Percentiles rank a stretch among this genome's conserved stretches.
Conservation (phyloP, 2,797 vertebrate genomes). For the Crocidura indochinensis region DNA sequence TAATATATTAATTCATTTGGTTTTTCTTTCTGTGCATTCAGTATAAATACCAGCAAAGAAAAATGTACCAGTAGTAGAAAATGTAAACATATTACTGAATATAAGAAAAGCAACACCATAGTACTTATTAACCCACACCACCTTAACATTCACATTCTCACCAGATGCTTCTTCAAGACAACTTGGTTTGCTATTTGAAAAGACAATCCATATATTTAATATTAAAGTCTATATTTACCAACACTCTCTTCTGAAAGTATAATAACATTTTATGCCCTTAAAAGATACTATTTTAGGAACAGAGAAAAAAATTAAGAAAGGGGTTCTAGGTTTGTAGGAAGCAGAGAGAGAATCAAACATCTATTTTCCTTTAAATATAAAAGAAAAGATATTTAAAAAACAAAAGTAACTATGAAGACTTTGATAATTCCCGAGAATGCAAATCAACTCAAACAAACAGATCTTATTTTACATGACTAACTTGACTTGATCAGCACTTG, state of each 20-base stretch:
- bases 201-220: background rate
- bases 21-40: background rate
- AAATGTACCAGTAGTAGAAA: background rate
- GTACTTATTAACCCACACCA: too few species aligned
- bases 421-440: background rate
- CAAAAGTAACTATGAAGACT: background rate
- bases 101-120: background rate
- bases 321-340: too few species aligned
- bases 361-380: conserved; percentile 24
- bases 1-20: background rate
- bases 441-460: background rate
- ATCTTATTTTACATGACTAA: background rate
- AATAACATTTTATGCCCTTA: background rate
- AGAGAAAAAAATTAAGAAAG: background rate
- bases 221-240: background rate
- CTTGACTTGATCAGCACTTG: background rate
- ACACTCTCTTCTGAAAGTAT: background rate
- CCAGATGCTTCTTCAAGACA: background rate
- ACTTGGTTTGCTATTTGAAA: background rate
- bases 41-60: background rate
- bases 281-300: background rate
- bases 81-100: background rate
- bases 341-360: background rate
- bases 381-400: background rate
- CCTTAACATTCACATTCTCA: background rate